A percentile compares a stretch with the other conserved stretches of the same genome.
These are phyloP conservation scores for Priocnemis perturbator DNA, from an alignment of 2,888 invertebrate genomes.

Conservation along the genomic window DNA sequence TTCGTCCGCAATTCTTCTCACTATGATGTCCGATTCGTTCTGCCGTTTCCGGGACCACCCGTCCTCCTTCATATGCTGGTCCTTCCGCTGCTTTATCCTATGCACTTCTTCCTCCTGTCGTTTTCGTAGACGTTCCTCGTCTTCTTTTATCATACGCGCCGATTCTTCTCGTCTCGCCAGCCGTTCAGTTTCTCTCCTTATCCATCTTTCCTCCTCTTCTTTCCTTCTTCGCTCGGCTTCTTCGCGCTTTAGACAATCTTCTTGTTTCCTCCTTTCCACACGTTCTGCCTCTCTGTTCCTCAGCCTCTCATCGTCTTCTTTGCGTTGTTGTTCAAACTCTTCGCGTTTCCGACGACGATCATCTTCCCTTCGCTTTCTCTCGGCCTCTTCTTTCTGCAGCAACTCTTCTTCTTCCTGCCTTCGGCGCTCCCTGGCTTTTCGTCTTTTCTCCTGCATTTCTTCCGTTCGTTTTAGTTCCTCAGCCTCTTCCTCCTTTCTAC, in stretches of 20 bases:
- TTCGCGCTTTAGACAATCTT: slow-evolving; percentile 34
- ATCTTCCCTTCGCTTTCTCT: slow-evolving; percentile 60
- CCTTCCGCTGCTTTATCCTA: slow-evolving; percentile 70
- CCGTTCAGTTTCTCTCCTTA: slow-evolving; percentile 59
- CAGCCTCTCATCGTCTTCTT: slow-evolving; percentile 40
- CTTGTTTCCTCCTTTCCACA: slow-evolving; percentile 70
- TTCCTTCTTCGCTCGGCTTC: slow-evolving; percentile 54
- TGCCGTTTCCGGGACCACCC: slow-evolving; percentile 44
- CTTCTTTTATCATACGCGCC: slow-evolving; percentile 36
- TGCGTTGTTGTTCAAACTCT: slow-evolving; percentile 37
- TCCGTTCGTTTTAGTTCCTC: slow-evolving; percentile 26
- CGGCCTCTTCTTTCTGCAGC: slow-evolving; percentile 63
- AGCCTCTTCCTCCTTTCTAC: slow-evolving; percentile 30
- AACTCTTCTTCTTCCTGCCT: slow-evolving; percentile 40
- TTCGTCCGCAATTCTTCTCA: slow-evolving; percentile 32
- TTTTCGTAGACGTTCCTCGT: slow-evolving; percentile 42
- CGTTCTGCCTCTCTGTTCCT: slow-evolving; percentile 61
- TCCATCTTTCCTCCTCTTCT: slow-evolving; percentile 61
- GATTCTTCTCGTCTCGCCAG: slow-evolving; percentile 54
- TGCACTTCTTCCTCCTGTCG: slow-evolving; percentile 55
- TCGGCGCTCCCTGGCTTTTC: slow-evolving; percentile 33
- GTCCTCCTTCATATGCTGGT: slow-evolving; percentile 50
- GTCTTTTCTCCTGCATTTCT: slow-evolving; percentile 23
- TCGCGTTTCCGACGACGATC: slow-evolving; percentile 37
- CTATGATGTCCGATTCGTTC: slow-evolving; percentile 52